A percentile compares a stretch with the other conserved stretches of the same genome.
These are phyloP conservation scores for Menura novaehollandiae DNA, from an alignment of 2,113 vertebrate genomes.

Conservation along the genomic window DNA sequence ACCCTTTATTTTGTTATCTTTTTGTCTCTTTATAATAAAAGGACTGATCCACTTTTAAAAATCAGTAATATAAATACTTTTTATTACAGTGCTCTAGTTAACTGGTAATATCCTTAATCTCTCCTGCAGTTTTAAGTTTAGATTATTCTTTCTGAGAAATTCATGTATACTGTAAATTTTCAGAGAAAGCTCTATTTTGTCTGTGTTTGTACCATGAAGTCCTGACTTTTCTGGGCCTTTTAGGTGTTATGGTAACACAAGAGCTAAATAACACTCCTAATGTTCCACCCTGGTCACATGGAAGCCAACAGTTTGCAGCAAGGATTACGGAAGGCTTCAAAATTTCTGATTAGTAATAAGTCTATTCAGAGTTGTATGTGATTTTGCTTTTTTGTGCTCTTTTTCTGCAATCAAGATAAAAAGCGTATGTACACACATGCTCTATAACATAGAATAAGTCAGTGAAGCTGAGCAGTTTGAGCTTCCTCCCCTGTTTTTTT, in stretches of 20 bases:
- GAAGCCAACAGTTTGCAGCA: background rate
- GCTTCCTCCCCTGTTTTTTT: background rate
- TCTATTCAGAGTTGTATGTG: background rate
- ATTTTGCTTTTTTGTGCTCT: background rate
- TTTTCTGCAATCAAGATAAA: background rate
- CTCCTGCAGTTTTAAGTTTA: background rate
- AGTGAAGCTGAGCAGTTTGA: background rate
- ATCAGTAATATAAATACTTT: background rate
- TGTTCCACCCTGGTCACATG: background rate
- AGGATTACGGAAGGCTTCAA: background rate
- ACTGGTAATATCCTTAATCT: background rate
- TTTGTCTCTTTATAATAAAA: background rate
- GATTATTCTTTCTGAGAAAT: background rate
- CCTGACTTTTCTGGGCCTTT: background rate
- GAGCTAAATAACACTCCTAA: background rate
- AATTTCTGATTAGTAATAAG: background rate
- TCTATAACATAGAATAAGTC: background rate
- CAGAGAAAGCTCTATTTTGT: background rate
- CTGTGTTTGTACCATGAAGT: background rate
- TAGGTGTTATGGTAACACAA: background rate
- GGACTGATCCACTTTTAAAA: background rate
- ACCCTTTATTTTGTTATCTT: background rate
- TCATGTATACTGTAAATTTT: background rate
- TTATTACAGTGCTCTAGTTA: background rate
- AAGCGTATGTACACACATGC: background rate